Evolutionary conservation across 2,888 invertebrate genomes (phyloP).

Genomic region (Drosophila tripunctata): DNA sequence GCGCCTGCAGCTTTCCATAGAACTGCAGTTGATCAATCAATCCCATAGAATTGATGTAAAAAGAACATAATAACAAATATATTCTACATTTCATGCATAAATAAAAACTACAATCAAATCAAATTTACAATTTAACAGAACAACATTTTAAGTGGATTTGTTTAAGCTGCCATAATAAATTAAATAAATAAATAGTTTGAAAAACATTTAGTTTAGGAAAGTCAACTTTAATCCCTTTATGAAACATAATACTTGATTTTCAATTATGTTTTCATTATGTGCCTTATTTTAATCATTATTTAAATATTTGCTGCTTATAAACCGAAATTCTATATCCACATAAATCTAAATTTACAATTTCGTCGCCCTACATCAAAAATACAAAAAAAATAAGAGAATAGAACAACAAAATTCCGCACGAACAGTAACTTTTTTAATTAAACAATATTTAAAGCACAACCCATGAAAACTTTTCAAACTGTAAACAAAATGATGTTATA

Average conservation of each 20-base stretch:
- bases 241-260: neutral
- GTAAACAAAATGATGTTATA: constrained; percentile 62
- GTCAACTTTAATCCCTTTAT: too few relatives aligned
- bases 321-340: constrained; percentile 8
- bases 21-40: constrained; percentile 3
- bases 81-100: too few relatives aligned
- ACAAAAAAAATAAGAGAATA: neutral
- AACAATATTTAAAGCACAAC: constrained; percentile 61
- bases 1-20: neutral
- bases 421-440: constrained; percentile 66
- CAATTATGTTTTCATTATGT: neutral
- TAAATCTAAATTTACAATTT: constrained; percentile 11
- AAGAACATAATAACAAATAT: neutral
- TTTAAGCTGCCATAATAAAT: neutral
- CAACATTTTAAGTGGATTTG: neutral
- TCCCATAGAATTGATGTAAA: neutral
- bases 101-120: too few relatives aligned
- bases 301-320: neutral
- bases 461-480: constrained; percentile 57
- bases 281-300: neutral
- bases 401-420: constrained; percentile 1
- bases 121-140: neutral
- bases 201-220: neutral
- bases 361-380: neutral
- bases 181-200: neutral